Conservation (phyloP, 2,113 vertebrate genomes). For the Vulpes ferrilata region DNA sequence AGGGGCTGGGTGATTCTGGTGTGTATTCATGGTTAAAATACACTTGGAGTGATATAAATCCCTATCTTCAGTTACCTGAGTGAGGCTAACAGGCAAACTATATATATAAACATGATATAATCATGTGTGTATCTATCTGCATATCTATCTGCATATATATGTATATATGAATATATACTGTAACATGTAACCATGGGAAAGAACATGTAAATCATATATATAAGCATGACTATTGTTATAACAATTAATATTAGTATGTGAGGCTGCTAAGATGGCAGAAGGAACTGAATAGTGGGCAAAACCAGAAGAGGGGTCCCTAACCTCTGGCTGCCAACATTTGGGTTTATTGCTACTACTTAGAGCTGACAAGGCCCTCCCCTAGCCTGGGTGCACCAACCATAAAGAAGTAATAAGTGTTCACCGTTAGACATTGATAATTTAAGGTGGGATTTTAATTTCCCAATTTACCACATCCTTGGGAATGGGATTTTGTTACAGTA, state of each 20-base stretch:
- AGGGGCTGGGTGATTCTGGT: not conserved
- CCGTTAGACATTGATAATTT: not conserved
- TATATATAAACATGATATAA: not conserved
- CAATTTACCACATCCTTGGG: not conserved
- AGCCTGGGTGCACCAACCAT: not conserved
- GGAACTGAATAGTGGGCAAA: not conserved
- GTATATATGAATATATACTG: not conserved
- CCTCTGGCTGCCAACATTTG: not conserved
- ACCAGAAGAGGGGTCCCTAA: not conserved
- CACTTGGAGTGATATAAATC: not conserved
- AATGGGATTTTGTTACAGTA: not conserved
- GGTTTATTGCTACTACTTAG: not conserved
- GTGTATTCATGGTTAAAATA: not conserved
- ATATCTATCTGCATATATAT: not conserved
- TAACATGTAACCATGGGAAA: not conserved
- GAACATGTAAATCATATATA: too few relatives aligned
- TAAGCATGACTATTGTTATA: not conserved
- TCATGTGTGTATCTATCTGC: rapidly evolving
- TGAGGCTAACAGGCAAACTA: not conserved
- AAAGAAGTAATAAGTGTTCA: not conserved
- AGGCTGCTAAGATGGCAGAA: not conserved
- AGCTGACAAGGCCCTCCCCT: not conserved
- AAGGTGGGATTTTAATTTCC: not conserved
- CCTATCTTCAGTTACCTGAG: not conserved
- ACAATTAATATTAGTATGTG: not conserved